Evolutionary conservation across 1,140 invertebrate genomes (phyloP), one percentile per base, ranked within the genome.

Genomic region (Uloborus diversus): DNA sequence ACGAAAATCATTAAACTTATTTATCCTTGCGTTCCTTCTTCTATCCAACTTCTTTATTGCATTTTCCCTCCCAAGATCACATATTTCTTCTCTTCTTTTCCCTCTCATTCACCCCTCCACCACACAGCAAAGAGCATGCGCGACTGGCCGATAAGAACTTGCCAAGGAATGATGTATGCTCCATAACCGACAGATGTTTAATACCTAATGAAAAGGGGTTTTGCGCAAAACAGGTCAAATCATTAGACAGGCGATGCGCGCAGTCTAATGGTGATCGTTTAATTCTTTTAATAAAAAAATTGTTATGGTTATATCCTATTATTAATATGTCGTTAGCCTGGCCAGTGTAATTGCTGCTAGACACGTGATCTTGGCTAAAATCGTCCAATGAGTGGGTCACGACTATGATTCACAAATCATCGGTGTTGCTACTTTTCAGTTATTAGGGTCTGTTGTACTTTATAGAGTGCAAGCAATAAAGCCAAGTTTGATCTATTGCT

Each of bases 261-360:
- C 37, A 9, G 17, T 42, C 17, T 42, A 42, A 42, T 42, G 37
- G 37, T n/a, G 37, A 42, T 9, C 37, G 37, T 42, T 66, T 66
- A 66, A 66, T 66, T 66, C 30, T 32, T 66, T 17, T 30, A 27
- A 66, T 47, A 47, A 49, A 66, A 47, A 65, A 66, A 66, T 32
- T 37, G 62, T 65, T 65, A 65, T 25, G 25, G 64, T 49, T 28
- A 28, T 25, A 66, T 66, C 64, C 64, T 66, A 25, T 49, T 66
- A 66, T 66, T 66, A 66, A 49, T 49, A n/a, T 66, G 64, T 66
- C 64, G 37, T 66, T 66, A 66, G 42, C n/a, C 11, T 7, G 37
- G 51, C 3, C 17, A 11, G 9, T 23, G 51, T 56, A 56, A 56
- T 56, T 56, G 51, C 17, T 56, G 13, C 9, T 23, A 23, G 51